phyloP scores from a whole-genome alignment of 2,888 invertebrate species.

The Bimastos eiseni region DNA sequence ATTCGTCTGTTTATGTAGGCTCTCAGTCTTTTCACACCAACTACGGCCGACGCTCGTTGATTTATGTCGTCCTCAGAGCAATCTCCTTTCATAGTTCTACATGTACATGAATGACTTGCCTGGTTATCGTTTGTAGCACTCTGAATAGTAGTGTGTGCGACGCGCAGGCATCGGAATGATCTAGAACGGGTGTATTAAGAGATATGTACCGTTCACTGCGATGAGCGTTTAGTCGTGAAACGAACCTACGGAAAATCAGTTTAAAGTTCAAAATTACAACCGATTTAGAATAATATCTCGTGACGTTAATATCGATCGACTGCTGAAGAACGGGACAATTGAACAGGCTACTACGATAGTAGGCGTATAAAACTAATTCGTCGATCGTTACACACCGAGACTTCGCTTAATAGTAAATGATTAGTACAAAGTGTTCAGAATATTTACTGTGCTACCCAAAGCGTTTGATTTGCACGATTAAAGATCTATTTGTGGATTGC shows the following conservation, averaged over 20 bases:
- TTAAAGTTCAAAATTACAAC: background rate
- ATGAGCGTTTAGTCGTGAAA: background rate
- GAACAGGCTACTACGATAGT: background rate
- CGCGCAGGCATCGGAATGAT: background rate
- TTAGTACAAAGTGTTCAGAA: background rate
- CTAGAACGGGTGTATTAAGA: background rate
- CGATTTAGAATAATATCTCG: background rate
- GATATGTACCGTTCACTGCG: background rate
- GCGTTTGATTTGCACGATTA: background rate
- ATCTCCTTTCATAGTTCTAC: background rate
- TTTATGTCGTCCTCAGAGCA: no score
- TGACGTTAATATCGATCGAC: background rate
- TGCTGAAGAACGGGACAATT: background rate
- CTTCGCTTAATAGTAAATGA: background rate
- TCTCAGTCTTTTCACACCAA: background rate
- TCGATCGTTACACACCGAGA: background rate
- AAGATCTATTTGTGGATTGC: background rate
- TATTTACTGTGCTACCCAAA: background rate
- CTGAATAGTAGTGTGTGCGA: background rate
- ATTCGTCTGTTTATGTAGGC: background rate
- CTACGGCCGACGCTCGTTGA: background rate
- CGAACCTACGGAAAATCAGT: background rate
- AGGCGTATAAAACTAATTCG: background rate
- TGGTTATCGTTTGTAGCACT: background rate
- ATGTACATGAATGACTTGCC: background rate